A percentile compares a stretch with the other conserved stretches of the same genome.
These are phyloP conservation scores for Sarcophaga bullata DNA, from an alignment of 1,140 invertebrate genomes.

Conservation along the genomic window DNA sequence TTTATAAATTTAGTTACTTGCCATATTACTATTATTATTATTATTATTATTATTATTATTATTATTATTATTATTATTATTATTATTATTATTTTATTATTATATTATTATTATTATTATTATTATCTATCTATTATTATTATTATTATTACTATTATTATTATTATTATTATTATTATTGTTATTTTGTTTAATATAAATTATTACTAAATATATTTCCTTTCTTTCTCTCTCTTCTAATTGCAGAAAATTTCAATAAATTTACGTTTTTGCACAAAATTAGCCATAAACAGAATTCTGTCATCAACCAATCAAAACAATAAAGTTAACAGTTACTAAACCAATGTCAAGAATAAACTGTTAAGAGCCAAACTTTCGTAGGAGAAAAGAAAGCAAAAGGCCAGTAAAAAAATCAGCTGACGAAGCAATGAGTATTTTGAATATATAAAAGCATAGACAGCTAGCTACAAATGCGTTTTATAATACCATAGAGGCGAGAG, in stretches of 20 bases:
- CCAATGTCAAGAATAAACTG: slow-evolving; percentile 18
- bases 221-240: not conserved
- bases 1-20: too few relatives aligned
- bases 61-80: too few relatives aligned
- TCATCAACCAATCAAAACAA: not conserved
- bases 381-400: not conserved
- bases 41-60: too few relatives aligned
- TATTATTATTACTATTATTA: too few relatives aligned
- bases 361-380: not conserved
- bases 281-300: not conserved
- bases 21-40: too few relatives aligned
- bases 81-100: too few relatives aligned
- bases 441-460: not conserved
- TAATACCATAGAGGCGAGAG: not conserved
- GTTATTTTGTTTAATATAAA: too few relatives aligned
- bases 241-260: slow-evolving; percentile 8
- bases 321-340: not conserved
- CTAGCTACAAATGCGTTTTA: not conserved
- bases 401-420: not conserved
- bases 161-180: too few relatives aligned
- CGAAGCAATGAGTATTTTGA: not conserved
- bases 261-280: not conserved
- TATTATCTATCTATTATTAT: too few relatives aligned
- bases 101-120: too few relatives aligned
- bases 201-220: too few relatives aligned